Percentiles rank a stretch among this genome's conserved stretches.
phyloP scores from a whole-genome alignment of 2,888 invertebrate species.

The Hanleya hanleyi region DNA sequence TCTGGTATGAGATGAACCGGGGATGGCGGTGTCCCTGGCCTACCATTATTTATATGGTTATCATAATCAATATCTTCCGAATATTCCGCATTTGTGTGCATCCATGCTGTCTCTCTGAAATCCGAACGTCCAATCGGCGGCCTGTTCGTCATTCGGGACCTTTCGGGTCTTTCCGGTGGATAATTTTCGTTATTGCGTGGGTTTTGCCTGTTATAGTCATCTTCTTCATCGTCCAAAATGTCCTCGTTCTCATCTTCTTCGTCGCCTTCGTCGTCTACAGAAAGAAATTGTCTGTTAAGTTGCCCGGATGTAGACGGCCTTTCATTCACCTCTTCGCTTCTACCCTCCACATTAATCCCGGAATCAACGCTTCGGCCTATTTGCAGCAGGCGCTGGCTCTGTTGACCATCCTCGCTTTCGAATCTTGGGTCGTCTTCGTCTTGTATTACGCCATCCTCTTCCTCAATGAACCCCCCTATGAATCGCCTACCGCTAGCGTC shows the following conservation, averaged over 20 bases:
- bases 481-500: neutral
- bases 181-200: too few species aligned
- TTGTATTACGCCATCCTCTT: neutral
- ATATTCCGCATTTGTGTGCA: neutral
- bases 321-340: neutral
- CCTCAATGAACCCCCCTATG: neutral
- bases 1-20: neutral
- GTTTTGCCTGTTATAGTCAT: too few species aligned
- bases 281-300: neutral
- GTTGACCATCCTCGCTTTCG: neutral
- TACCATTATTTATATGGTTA: neutral
- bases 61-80: neutral
- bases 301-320: neutral
- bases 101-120: too few species aligned
- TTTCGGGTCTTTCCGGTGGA: too few species aligned
- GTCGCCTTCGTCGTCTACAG: neutral
- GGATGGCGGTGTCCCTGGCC: neutral
- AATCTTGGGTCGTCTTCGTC: neutral
- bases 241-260: neutral
- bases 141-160: too few species aligned
- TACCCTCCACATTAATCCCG: neutral
- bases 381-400: neutral
- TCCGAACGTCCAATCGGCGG: too few species aligned
- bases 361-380: neutral
- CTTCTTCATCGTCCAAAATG: neutral